Conservation (phyloP, 1,140 invertebrate species). For the Formica exsecta region DNA sequence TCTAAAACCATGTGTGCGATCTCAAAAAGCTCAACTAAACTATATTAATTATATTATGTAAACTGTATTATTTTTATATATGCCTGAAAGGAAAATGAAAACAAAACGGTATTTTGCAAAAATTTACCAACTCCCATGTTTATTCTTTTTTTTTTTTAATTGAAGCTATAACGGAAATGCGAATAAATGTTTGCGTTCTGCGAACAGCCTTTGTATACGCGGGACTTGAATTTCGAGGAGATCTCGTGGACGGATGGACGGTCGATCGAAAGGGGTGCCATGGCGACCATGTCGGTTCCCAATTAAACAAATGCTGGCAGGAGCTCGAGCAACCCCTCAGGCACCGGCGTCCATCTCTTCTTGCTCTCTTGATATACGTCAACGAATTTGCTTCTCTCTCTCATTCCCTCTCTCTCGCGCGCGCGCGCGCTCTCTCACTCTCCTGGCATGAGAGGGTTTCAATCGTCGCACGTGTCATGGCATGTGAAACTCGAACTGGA, state of each 20-base stretch:
- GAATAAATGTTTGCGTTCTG: conserved; percentile 18
- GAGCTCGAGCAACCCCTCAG: conserved; percentile 75
- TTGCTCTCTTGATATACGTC: conserved; percentile 52
- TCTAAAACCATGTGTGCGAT: neutral
- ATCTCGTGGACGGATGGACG: conserved; percentile 63
- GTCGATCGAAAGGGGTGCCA: conserved; percentile 62
- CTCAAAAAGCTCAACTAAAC: neutral
- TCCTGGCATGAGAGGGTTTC: conserved; percentile 61
- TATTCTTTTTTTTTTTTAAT: neutral
- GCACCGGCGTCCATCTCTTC: conserved; percentile 55
- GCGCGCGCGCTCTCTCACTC: conserved; percentile 51
- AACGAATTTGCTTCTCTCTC: conserved; percentile 48
- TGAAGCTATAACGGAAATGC: neutral
- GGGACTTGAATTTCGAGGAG: conserved; percentile 62
- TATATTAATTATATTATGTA: too few relatives aligned
- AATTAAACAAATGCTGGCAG: conserved; percentile 83
- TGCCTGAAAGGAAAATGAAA: neutral
- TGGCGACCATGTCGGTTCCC: conserved; percentile 80
- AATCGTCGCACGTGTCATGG: conserved; percentile 76
- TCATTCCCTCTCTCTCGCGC: conserved; percentile 25
- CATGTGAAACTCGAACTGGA: conserved; percentile 73
- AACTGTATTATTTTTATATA: neutral
- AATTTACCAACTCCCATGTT: neutral
- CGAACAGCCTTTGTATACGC: conserved; percentile 34
- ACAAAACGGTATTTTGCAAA: neutral